Base-by-base conservation (phyloP, 2,797 vertebrate genomes). In the Brotogeris chrysoptera region DNA sequence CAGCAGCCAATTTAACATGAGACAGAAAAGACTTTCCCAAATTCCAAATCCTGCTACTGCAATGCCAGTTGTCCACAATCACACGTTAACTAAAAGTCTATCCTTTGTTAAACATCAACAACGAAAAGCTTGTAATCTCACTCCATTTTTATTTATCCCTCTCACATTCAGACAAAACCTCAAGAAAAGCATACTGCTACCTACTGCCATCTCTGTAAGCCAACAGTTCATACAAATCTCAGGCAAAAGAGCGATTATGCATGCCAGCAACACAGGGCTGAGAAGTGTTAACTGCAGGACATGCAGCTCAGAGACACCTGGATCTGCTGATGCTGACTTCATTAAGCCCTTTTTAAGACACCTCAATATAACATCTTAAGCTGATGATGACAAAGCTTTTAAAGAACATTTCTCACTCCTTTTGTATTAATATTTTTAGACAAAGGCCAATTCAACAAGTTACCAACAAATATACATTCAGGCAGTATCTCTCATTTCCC, bases 31-130 rank as follows among this genome's bases (percentile, higher is more conserved):
- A 46, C 6, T 68, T 10, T 30, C n/a, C 13, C 16, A 17, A 15
- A 69, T 39, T 80, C 46, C 25, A 53, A 84, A 63, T 36, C 32
- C 50, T 57, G n/a, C 9, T 65, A 53, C 24, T 41, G 6, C 39
- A 41, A 30, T 10, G 80, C 15, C 17, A 32, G 21, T 13, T 73
- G 24, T 20, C 82, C 39, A 73, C 23, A 74, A 69, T 25, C 36
- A 49, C 0, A 1, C 3, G 5, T 19, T 30, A 34, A 68, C 41
- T 30, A 34, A 68, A 44, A 73, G n/a, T 39, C 19, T 6, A 4
- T 27, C 14, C 60, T 19, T 60, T 16, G 18, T 14, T 50, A 57
- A 92, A 9, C 13, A 39, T 59, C 15, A 46, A 68, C 23, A 30
- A 55, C 34, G 25, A 21, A 9, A 10, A 21, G 0, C 21, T 25